These are phyloP conservation scores for Dromius quadrimaculatus DNA, from an alignment of 2,888 invertebrate species.

Conservation along the genomic window DNA sequence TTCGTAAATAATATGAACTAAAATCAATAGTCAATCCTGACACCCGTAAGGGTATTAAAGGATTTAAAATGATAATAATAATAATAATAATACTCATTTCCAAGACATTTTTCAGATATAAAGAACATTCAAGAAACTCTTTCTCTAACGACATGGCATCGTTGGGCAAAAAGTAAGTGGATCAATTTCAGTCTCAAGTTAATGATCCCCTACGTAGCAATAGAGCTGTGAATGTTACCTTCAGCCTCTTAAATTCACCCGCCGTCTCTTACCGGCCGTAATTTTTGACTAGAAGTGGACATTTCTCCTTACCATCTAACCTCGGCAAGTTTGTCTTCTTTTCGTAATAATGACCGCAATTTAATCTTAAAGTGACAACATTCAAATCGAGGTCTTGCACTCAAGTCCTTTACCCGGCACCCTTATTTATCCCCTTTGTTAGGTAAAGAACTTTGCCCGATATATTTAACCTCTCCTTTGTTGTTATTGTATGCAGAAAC, in stretches of 20 bases:
- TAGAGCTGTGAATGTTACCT: constrained; percentile 16
- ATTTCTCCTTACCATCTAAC: background rate
- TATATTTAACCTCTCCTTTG: too few relatives aligned
- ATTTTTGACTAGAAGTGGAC: constrained; percentile 19
- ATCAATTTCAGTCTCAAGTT: constrained; percentile 25
- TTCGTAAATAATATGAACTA: too few relatives aligned
- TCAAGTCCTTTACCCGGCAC: too few relatives aligned
- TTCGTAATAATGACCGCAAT: constrained; percentile 26
- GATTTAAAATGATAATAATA: too few relatives aligned
- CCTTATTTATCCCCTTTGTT: too few relatives aligned
- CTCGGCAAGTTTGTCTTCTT: background rate
- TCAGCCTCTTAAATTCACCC: constrained; percentile 11
- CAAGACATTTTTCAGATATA: constrained; percentile 4
- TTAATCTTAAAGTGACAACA: too few relatives aligned
- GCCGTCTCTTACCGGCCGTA: background rate
- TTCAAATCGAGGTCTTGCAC: too few relatives aligned
- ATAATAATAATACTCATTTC: background rate
- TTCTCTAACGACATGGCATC: constrained; percentile 5
- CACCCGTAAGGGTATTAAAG: too few relatives aligned
- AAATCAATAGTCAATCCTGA: too few relatives aligned
- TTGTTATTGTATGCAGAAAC: too few relatives aligned
- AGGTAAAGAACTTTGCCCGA: too few relatives aligned
- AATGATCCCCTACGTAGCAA: constrained; percentile 26
- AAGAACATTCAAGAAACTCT: constrained; percentile 9
- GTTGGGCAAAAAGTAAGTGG: constrained; percentile 15